Percentiles rank a stretch among this genome's conserved stretches.
Conservation (phyloP, 2,113 vertebrate genomes). For the Zootoca vivipara region DNA sequence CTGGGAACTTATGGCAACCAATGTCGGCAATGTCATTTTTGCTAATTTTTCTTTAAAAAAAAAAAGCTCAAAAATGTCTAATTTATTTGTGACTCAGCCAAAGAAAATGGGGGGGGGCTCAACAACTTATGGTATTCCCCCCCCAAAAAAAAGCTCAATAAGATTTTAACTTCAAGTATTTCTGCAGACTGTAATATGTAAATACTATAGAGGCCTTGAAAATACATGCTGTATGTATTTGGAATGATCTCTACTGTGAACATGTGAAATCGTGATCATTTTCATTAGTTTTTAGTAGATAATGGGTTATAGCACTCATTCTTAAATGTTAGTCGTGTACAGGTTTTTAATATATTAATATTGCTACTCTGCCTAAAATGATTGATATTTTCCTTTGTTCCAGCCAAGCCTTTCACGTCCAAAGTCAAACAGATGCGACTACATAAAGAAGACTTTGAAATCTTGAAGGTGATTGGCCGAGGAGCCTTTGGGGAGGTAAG, state of each 20-base stretch:
- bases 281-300: neutral
- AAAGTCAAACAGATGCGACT: slow-evolving; percentile 98
- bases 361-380: slow-evolving; percentile 32
- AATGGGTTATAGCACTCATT: slow-evolving; percentile 31
- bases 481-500: slow-evolving; percentile 98
- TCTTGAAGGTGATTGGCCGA: slow-evolving; percentile 98
- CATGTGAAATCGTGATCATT: neutral
- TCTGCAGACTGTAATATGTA: neutral
- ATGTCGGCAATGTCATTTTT: too few relatives aligned
- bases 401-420: slow-evolving; percentile 96
- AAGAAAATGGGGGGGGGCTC: too few relatives aligned
- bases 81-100: too few relatives aligned
- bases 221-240: neutral
- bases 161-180: neutral
- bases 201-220: neutral
- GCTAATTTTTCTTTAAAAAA: too few relatives aligned
- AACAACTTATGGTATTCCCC: too few relatives aligned
- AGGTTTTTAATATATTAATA: neutral
- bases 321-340: neutral
- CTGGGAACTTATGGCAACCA: too few relatives aligned
- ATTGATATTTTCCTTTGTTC: slow-evolving; percentile 63
- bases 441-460: slow-evolving; percentile 99
- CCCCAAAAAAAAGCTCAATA: too few relatives aligned
- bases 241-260: neutral
- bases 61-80: too few relatives aligned